Conservation (phyloP, 2,113 vertebrate genomes). For the Brachyhypopomus gauderio region DNA sequence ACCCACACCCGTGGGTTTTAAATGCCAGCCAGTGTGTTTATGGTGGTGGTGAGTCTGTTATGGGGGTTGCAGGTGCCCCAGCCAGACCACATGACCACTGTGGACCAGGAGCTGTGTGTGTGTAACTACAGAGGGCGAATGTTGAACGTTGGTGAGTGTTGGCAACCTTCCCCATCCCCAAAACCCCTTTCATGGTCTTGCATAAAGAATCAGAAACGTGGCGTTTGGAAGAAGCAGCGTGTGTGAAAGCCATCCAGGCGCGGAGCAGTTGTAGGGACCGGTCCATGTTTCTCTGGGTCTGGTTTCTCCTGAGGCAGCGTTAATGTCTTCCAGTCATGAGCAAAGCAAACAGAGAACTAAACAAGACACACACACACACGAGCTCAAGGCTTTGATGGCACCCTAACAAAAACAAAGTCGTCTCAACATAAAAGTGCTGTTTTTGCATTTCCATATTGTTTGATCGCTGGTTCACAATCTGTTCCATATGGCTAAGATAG, state of each 20-base stretch:
- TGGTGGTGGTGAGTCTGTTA: too few relatives aligned
- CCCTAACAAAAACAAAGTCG: neutral
- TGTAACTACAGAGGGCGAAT: too few relatives aligned
- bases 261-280: neutral
- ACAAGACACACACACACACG: neutral
- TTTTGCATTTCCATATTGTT: slow-evolving; percentile 18
- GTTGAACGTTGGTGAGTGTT: too few relatives aligned
- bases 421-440: slow-evolving; percentile 24
- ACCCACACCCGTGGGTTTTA: too few relatives aligned
- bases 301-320: neutral
- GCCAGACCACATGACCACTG: too few relatives aligned
- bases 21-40: too few relatives aligned
- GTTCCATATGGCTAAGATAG: slow-evolving; percentile 15
- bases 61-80: too few relatives aligned
- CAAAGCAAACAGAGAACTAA: neutral
- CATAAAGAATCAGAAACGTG: too few relatives aligned
- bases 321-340: neutral
- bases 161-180: too few relatives aligned
- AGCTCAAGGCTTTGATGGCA: slow-evolving; percentile 28
- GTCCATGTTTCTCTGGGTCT: neutral
- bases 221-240: too few relatives aligned
- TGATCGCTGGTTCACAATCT: slow-evolving; percentile 24
- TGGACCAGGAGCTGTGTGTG: too few relatives aligned
- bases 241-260: neutral
- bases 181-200: too few relatives aligned